These are phyloP conservation scores for Drosophila virilis DNA, from an alignment of 1,140 invertebrate genomes.

Conservation along the genomic window DNA sequence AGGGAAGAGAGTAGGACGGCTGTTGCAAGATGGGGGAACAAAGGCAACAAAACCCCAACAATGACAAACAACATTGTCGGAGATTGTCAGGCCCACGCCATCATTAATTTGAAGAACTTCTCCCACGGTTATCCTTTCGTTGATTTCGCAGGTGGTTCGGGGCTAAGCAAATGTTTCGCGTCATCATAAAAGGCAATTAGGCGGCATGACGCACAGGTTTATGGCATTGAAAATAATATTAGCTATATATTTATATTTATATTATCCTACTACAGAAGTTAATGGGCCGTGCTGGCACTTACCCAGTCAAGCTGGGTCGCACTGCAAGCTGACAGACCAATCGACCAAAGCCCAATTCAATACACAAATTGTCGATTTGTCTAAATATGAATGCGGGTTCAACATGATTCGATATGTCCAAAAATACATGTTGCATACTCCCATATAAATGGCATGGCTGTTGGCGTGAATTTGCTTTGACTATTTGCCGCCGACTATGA, in stretches of 20 bases:
- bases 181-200: slow-evolving; percentile 74
- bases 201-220: slow-evolving; percentile 64
- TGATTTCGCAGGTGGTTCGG: slow-evolving; percentile 57
- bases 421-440: not conserved
- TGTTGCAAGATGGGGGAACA: slow-evolving; percentile 12
- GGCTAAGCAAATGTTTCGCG: slow-evolving; percentile 58
- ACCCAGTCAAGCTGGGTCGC: slow-evolving; percentile 20
- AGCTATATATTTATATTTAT: slow-evolving; percentile 36
- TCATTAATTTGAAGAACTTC: slow-evolving; percentile 76
- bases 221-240: slow-evolving; percentile 66
- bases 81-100: slow-evolving; percentile 56
- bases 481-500: slow-evolving; percentile 48
- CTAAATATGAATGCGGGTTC: slow-evolving; percentile 8
- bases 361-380: slow-evolving; percentile 4
- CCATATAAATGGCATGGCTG: not conserved
- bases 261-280: slow-evolving; percentile 49
- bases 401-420: not conserved
- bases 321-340: not conserved
- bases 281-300: slow-evolving; percentile 72
- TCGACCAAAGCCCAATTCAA: slow-evolving; percentile 23
- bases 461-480: slow-evolving; percentile 19
- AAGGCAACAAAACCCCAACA: slow-evolving; percentile 40
- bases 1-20: not conserved
- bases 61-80: slow-evolving; percentile 53
- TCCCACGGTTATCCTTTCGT: slow-evolving; percentile 38